These are phyloP conservation scores for Petrocephalus sullivani DNA, from an alignment of 2,797 vertebrate species.

Conservation along the genomic window DNA sequence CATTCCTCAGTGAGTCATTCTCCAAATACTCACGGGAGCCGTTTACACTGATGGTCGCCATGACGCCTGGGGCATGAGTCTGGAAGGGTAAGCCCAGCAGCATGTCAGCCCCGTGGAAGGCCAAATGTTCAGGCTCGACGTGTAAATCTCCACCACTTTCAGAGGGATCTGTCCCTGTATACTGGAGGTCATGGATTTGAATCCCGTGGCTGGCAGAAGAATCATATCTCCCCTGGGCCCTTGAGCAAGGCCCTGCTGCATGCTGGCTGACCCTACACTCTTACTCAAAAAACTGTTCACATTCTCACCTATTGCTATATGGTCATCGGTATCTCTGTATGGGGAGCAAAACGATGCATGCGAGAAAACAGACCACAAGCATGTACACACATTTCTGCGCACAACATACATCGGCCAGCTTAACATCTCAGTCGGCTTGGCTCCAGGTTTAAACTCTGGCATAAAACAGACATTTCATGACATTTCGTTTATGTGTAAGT, in stretches of 20 bases:
- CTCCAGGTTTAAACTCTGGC: neutral
- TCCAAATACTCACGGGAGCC: neutral
- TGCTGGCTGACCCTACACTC: neutral
- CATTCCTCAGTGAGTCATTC: neutral
- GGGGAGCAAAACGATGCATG: neutral
- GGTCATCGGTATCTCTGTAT: neutral
- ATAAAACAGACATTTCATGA: conserved; percentile 9
- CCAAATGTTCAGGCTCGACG: neutral
- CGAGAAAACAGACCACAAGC: neutral
- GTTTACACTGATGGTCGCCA: neutral
- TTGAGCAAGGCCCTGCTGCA: neutral
- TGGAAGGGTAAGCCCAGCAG: neutral
- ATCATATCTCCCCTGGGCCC: neutral
- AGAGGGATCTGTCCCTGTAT: neutral
- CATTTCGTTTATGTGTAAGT: neutral
- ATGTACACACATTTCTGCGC: neutral
- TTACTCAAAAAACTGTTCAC: neutral
- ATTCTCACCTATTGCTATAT: neutral
- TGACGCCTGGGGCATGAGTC: neutral
- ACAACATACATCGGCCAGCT: neutral
- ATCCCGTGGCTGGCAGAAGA: neutral
- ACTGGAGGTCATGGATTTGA: neutral
- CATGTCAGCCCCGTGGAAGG: neutral
- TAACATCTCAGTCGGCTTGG: neutral
- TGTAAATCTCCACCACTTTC: neutral